Percentiles rank a stretch among this genome's conserved stretches.
These are phyloP conservation scores for Agapornis canus DNA, from an alignment of 2,797 vertebrate genomes.

Conservation along the genomic window DNA sequence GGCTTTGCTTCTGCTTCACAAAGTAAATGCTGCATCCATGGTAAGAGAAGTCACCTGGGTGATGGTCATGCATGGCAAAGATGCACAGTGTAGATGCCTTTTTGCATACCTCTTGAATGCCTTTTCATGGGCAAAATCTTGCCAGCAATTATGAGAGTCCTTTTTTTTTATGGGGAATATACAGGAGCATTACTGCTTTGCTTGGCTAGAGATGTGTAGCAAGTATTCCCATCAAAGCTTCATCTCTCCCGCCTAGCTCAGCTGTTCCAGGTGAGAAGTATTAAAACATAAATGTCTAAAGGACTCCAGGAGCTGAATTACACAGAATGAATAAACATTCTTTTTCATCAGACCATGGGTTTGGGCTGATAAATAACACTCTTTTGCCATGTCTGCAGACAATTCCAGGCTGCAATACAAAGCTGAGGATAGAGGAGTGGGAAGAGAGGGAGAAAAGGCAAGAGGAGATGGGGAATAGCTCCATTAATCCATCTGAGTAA, in stretches of 20 bases:
- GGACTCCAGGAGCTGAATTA: neutral
- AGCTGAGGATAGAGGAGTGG: neutral
- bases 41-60: neutral
- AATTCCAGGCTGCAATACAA: neutral
- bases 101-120: neutral
- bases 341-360: neutral
- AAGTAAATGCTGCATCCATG: rapidly evolving
- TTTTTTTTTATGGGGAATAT: neutral
- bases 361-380: neutral
- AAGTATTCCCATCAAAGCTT: constrained; percentile 15
- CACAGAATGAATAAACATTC: neutral
- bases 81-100: neutral
- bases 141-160: neutral
- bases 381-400: neutral
- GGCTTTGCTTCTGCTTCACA: neutral
- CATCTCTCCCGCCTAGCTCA: constrained; percentile 10
- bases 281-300: constrained; percentile 21
- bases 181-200: neutral
- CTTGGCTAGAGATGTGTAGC: constrained; percentile 3
- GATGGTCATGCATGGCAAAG: neutral
- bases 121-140: neutral
- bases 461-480: neutral
- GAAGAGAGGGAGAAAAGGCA: neutral
- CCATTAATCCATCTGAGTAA: neutral
- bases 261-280: constrained; percentile 11